Conservation (phyloP, 2,113 vertebrate species). For the Macquaria australasica region DNA sequence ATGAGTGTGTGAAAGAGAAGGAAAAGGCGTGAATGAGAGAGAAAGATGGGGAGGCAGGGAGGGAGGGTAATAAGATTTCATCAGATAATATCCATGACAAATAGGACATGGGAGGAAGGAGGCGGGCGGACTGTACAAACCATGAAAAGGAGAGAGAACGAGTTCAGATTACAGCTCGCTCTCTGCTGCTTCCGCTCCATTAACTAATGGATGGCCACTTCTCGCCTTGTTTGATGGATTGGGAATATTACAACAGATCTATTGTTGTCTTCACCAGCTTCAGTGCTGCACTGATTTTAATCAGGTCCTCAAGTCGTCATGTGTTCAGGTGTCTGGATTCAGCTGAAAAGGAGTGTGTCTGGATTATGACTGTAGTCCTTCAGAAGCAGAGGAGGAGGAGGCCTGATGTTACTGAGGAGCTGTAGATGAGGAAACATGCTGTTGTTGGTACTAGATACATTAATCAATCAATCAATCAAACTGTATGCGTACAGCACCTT, state of each 20-base stretch:
- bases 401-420: no score
- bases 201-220: constrained; percentile 50
- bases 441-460: no score
- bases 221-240: neutral
- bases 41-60: neutral
- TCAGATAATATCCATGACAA: constrained; percentile 43
- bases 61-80: constrained; percentile 19
- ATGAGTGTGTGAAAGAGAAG: neutral
- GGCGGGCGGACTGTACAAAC: neutral
- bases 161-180: constrained; percentile 62
- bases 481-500: no score
- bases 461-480: no score
- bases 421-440: no score
- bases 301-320: neutral
- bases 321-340: no score
- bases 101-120: constrained; percentile 16
- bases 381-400: no score
- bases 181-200: constrained; percentile 50
- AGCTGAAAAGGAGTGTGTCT: no score
- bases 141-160: neutral
- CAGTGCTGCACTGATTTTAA: neutral
- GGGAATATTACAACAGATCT: neutral
- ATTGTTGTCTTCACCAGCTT: neutral
- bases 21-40: neutral
- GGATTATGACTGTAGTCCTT: no score